Base-by-base conservation (phyloP, 1,140 invertebrate species). In the Oedothorax gibbosus region DNA sequence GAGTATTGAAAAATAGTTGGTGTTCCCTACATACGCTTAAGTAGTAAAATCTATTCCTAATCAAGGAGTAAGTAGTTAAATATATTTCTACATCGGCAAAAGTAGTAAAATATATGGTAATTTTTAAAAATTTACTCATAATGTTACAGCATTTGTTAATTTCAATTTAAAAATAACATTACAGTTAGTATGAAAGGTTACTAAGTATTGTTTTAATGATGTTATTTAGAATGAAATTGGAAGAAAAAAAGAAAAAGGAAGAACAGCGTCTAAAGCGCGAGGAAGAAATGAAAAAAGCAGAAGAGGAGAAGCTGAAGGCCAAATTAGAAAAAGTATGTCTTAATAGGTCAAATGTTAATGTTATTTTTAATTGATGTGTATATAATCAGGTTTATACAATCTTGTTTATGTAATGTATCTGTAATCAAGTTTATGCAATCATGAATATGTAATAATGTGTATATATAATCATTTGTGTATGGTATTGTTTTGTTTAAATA, bases 221-320 rank as follows among this genome's bases (percentile, higher is more conserved):
- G 50, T 54, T 57, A 18, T 60, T 69, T 68, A 76, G 73, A 71
- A 21, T 18, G 15, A 85, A 72, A 21, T 49, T 71, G 15, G 83
- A 85, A 85, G 65, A 78, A n/a, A 85, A 85, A 18, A 85, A 85
- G 65, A 68, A 54, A 64, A 85, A 62, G 18, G 81, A 84, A 84
- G 81, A 84, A 76, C 35, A 66, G 51, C 64, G 65, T 53, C 51
- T 60, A 9, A 85, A 78, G 10, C 51, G 53, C 0, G 83, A 78
- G 71, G 83, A 85, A 85, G 75, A 85, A 71, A 53, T 35, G 10
- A 85, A 85, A 78, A 85, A 60, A 84, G 81, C 81, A 0, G 83
- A 85, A 78, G 83, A 85, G 71, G 83, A 85, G 56, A 85, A 71
- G 71, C 20, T 7, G 3, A 71, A 85, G 64, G 73, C 75, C 35